phyloP scores from a whole-genome alignment of 2,113 vertebrate genomes.

The Podarcis cretensis region DNA sequence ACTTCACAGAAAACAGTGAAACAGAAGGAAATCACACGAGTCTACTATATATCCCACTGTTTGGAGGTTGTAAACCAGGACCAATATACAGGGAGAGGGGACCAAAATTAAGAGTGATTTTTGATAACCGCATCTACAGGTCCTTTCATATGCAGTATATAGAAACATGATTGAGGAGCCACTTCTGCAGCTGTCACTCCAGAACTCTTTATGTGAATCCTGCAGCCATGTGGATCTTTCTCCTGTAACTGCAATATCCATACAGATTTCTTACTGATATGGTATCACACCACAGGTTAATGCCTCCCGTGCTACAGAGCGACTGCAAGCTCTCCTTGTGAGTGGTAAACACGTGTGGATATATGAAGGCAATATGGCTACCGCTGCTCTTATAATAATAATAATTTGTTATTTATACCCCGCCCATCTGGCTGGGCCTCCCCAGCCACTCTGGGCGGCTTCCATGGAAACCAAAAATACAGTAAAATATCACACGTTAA shows the following conservation, averaged over 20 bases:
- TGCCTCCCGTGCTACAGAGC: rapidly evolving
- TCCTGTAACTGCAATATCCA: not conserved
- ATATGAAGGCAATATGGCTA: not conserved
- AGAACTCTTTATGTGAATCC: not conserved
- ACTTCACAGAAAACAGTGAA: too few relatives aligned
- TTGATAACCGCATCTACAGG: not conserved
- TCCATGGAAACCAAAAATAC: too few relatives aligned
- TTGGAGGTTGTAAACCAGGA: not conserved
- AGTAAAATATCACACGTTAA: too few relatives aligned
- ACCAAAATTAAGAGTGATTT: too few relatives aligned
- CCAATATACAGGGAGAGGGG: too few relatives aligned
- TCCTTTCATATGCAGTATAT: not conserved
- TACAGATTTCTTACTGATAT: not conserved
- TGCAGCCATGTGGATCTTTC: not conserved
- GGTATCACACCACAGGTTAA: not conserved
- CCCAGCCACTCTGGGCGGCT: too few relatives aligned
- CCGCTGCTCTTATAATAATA: too few relatives aligned
- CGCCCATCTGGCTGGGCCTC: too few relatives aligned
- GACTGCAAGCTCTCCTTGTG: not conserved
- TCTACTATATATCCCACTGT: not conserved
- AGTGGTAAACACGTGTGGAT: too few relatives aligned
- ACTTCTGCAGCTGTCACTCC: not conserved
- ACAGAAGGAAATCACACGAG: too few relatives aligned
- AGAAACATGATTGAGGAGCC: not conserved
- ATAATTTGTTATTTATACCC: too few relatives aligned